Conservation (phyloP, 2,113 vertebrate genomes). For the Agelaius tricolor region DNA sequence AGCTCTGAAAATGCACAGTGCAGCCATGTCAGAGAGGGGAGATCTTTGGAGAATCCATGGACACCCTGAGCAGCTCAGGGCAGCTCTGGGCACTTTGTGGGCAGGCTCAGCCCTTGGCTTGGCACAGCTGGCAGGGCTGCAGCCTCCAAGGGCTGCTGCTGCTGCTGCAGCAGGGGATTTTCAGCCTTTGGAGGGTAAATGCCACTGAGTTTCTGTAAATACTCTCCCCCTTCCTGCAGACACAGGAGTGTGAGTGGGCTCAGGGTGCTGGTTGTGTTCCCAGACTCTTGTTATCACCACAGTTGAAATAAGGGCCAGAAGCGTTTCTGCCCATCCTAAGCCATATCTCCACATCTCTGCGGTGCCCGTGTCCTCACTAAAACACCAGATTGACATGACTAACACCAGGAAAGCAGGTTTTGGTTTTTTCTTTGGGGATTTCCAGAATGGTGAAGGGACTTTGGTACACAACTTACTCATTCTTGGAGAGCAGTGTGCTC, state of each 20-base stretch:
- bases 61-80: background rate
- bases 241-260: background rate
- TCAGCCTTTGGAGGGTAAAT: background rate
- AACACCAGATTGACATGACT: background rate
- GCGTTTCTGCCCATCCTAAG: background rate
- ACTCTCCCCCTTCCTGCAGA: background rate
- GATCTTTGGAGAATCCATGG: background rate
- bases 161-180: background rate
- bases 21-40: background rate
- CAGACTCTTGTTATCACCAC: background rate
- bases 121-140: background rate
- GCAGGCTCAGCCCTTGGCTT: background rate
- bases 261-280: accelerated
- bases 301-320: background rate
- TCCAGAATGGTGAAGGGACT: background rate
- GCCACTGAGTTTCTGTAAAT: background rate
- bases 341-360: background rate
- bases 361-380: background rate
- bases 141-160: background rate
- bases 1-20: background rate
- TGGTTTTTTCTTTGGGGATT: constrained; percentile 39
- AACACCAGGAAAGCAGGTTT: background rate
- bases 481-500: background rate
- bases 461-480: background rate
- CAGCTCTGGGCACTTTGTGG: background rate